Evolutionary conservation across 2,113 vertebrate genomes (phyloP).

Genomic region (Hippolais icterina): DNA sequence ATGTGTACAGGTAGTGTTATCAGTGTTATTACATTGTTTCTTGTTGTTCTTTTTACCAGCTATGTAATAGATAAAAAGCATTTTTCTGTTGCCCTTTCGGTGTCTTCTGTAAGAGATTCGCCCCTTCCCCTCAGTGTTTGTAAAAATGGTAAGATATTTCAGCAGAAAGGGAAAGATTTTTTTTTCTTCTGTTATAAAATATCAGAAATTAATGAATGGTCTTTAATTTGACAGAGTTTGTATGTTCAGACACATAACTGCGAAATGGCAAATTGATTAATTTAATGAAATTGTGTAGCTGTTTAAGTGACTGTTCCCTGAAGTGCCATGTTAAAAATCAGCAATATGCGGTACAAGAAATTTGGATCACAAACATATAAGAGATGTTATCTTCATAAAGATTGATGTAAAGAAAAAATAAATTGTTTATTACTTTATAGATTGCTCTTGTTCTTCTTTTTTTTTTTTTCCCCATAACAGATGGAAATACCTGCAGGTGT

Average conservation of each 20-base stretch:
- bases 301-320: not conserved
- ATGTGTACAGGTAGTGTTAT: not conserved
- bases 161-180: not conserved
- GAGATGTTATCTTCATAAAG: not conserved
- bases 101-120: not conserved
- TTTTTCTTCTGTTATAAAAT: not conserved
- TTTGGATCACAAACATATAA: not conserved
- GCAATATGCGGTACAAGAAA: not conserved
- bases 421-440: slow-evolving; percentile 52
- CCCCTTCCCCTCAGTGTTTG: not conserved
- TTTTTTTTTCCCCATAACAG: not conserved
- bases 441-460: not conserved
- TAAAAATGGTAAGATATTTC: not conserved
- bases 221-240: not conserved
- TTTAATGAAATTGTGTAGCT: not conserved
- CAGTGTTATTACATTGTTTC: not conserved
- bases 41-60: not conserved
- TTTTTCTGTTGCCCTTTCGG: not conserved
- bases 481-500: not conserved
- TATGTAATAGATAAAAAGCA: not conserved
- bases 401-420: slow-evolving; percentile 59
- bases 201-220: not conserved
- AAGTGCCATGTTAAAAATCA: slow-evolving; percentile 14
- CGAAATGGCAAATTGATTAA: not conserved
- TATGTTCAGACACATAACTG: not conserved